A percentile compares a stretch with the other conserved stretches of the same genome.
Evolutionary conservation across 2,888 invertebrate genomes (phyloP).

Genomic region (Lithophane ornitopus): DNA sequence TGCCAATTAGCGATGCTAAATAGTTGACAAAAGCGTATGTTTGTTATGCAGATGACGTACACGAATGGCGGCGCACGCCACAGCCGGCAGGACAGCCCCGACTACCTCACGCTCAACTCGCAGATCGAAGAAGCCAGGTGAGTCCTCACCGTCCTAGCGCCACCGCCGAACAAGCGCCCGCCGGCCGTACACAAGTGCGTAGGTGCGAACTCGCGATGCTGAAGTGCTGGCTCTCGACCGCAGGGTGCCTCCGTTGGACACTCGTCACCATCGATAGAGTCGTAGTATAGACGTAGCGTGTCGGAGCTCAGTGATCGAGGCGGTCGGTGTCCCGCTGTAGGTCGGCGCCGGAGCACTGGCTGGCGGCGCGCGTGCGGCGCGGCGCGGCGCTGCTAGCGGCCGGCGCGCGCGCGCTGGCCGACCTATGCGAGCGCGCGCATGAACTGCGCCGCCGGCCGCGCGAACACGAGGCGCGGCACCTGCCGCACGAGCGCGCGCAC

Average conservation of each 20-base stretch:
- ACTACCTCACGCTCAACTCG: conserved; percentile 93
- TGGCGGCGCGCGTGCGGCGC: conserved; percentile 48
- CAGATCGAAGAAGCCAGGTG: conserved; percentile 95
- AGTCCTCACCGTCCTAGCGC: conserved; percentile 40
- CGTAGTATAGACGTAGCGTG: neutral
- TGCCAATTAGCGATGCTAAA: neutral
- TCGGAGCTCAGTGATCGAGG: conserved; percentile 21
- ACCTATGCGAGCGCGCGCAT: conserved; percentile 31
- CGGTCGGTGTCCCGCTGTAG: conserved; percentile 33
- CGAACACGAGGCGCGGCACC: neutral
- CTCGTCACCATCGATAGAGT: neutral
- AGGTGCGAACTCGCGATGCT: neutral
- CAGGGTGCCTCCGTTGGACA: neutral
- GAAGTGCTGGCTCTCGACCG: no score
- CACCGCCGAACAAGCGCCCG: neutral
- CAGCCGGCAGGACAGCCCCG: conserved; percentile 91
- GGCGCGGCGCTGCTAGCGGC: conserved; percentile 34
- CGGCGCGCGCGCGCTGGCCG: conserved; percentile 50
- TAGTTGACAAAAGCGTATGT: neutral
- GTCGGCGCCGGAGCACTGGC: conserved; percentile 31
- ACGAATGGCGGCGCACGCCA: conserved; percentile 84
- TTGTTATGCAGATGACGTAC: conserved; percentile 74
- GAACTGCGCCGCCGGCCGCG: conserved; percentile 9
- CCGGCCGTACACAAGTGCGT: neutral
- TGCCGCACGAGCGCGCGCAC: conserved; percentile 52